Evolutionary conservation across 1,140 invertebrate species (phyloP).

Genomic region (Brachionus paranguensis): DNA sequence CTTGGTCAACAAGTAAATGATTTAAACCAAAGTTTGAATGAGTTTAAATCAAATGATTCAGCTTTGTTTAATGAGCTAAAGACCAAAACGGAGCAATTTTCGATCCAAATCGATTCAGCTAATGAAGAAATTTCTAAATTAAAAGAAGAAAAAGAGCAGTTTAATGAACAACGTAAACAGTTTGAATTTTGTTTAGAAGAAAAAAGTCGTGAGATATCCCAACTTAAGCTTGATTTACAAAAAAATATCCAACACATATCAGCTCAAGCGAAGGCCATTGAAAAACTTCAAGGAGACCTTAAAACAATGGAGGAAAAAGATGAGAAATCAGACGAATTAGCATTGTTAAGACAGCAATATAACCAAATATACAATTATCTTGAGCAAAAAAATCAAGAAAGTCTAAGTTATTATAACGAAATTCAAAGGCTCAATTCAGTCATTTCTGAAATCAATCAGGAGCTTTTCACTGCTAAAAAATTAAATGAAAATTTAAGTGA

Average conservation of each 20-base stretch:
- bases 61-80: background rate
- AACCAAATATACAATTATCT: conserved; percentile 39
- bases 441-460: background rate
- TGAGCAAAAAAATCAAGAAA: conserved; percentile 39
- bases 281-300: conserved; percentile 2
- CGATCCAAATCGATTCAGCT: conserved; percentile 1
- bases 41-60: conserved; percentile 17
- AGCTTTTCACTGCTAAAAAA: conserved; percentile 12
- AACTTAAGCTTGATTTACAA: conserved; percentile 6
- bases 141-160: background rate
- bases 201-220: background rate
- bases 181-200: conserved; percentile 32
- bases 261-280: background rate
- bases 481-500: conserved; percentile 27
- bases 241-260: conserved; percentile 23
- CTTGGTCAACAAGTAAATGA: background rate
- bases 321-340: background rate
- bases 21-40: background rate
- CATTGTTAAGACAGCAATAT: background rate
- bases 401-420: conserved; percentile 33
- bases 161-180: conserved; percentile 15
- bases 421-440: conserved; percentile 17
- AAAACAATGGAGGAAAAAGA: background rate
- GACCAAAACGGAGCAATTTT: conserved; percentile 20
- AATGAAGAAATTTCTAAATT: background rate